Percentiles rank a stretch among this genome's conserved stretches.
Evolutionary conservation across 2,113 vertebrate species (phyloP).

Genomic region (Scalopus aquaticus): DNA sequence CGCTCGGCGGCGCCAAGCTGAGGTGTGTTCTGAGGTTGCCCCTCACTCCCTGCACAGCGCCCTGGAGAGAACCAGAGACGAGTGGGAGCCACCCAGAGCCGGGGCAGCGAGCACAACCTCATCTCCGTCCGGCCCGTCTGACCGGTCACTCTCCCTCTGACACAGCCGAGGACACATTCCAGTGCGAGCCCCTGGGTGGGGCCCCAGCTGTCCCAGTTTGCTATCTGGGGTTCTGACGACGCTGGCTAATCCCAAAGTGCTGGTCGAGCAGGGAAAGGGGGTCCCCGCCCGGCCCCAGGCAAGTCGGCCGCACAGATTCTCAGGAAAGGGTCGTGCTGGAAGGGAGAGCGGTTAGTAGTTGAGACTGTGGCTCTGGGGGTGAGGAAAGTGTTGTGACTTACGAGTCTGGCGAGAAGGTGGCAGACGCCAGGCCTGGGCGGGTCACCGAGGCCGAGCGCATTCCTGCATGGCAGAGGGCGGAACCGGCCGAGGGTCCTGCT

Average conservation of each 20-base stretch:
- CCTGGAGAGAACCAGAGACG: too few species aligned
- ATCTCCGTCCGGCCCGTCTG: too few species aligned
- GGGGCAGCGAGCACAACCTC: neutral
- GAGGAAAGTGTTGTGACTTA: neutral
- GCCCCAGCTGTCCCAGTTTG: neutral
- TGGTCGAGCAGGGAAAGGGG: neutral
- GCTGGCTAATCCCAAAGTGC: neutral
- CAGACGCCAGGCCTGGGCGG: neutral
- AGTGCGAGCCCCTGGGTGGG: neutral
- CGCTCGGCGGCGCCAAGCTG: too few species aligned
- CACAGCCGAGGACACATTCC: neutral
- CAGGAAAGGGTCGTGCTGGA: neutral
- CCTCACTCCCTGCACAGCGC: too few species aligned
- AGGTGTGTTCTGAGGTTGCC: too few species aligned
- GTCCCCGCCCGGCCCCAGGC: neutral
- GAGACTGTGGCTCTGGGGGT: neutral
- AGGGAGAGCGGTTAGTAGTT: too few species aligned
- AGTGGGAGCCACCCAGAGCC: too few species aligned
- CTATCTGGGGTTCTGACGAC: neutral
- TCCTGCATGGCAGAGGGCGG: too few species aligned
- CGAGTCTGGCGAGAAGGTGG: neutral
- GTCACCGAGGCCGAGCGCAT: accelerated
- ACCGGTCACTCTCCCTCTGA: neutral
- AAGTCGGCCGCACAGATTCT: accelerated
- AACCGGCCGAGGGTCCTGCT: neutral